Conservation (phyloP, 2,797 vertebrate species). For the Australoheros facetus region DNA sequence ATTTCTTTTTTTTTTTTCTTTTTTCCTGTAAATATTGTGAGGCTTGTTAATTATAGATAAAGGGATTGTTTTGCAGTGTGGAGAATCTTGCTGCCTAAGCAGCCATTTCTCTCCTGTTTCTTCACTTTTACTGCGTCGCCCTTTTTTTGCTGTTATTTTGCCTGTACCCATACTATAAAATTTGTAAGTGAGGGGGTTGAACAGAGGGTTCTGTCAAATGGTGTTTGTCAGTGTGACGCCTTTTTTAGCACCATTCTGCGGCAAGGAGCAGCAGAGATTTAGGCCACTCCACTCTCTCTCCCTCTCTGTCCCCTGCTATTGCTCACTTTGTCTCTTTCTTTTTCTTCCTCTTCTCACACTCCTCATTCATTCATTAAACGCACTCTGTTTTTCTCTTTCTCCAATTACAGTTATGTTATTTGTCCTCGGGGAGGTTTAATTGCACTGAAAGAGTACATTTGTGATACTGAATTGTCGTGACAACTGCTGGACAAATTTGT, state of each 20-base stretch:
- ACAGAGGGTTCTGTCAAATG: conserved; percentile 64
- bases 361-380: conserved; percentile 38
- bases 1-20: background rate
- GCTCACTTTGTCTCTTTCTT: conserved; percentile 10
- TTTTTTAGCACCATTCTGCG: conserved; percentile 57
- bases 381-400: conserved; percentile 1
- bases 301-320: conserved; percentile 2
- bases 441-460: conserved; percentile 20
- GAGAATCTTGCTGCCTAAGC: conserved; percentile 10
- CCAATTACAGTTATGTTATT: conserved; percentile 50
- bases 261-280: conserved; percentile 54
- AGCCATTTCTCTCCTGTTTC: conserved; percentile 4
- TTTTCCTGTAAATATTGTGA: conserved; percentile 5
- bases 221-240: conserved; percentile 50
- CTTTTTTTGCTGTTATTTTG: conserved; percentile 3
- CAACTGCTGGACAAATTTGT: conserved; percentile 8
- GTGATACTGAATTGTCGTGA: conserved; percentile 16
- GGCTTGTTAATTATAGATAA: background rate
- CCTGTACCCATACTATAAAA: conserved; percentile 31
- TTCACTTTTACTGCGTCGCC: conserved; percentile 2
- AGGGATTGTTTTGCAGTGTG: background rate
- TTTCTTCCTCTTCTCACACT: conserved; percentile 9
- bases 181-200: conserved; percentile 37
- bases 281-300: conserved; percentile 40
- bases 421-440: conserved; percentile 27